Conservation (phyloP, 2,797 vertebrate species). For the Acipenser ruthenus region DNA sequence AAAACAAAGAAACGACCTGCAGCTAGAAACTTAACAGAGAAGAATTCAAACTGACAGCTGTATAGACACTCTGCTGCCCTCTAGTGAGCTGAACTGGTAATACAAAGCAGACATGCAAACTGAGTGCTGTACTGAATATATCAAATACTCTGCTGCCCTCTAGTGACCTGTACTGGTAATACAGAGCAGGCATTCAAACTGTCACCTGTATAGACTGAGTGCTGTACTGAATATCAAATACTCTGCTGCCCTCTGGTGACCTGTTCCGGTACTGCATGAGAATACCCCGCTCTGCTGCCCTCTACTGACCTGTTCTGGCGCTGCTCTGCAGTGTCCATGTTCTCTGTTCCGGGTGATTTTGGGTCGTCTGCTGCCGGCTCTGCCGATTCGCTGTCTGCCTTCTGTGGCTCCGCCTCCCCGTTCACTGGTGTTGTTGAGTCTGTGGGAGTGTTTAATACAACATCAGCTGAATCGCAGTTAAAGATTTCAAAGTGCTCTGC, state of each 20-base stretch:
- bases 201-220: not conserved
- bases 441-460: slow-evolving; percentile 21
- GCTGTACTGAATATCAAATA: not conserved
- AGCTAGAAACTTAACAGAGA: not conserved
- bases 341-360: slow-evolving; percentile 46
- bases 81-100: not conserved
- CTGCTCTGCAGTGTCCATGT: slow-evolving; percentile 39
- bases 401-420: slow-evolving; percentile 69
- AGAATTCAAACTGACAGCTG: not conserved
- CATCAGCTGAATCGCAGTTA: slow-evolving; percentile 1
- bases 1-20: not conserved
- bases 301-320: slow-evolving; percentile 50
- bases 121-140: not conserved
- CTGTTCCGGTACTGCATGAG: no score
- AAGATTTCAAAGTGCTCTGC: not conserved
- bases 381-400: slow-evolving; percentile 45
- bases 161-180: not conserved
- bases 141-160: not conserved
- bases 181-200: not conserved
- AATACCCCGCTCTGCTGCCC: no score
- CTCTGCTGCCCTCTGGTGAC: no score
- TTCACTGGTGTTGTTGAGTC: slow-evolving; percentile 75
- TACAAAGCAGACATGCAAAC: not conserved
- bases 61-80: not conserved
- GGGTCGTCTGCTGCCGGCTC: slow-evolving; percentile 34